Base-by-base conservation (phyloP, 2,113 vertebrate species). In the Platanista minor region DNA sequence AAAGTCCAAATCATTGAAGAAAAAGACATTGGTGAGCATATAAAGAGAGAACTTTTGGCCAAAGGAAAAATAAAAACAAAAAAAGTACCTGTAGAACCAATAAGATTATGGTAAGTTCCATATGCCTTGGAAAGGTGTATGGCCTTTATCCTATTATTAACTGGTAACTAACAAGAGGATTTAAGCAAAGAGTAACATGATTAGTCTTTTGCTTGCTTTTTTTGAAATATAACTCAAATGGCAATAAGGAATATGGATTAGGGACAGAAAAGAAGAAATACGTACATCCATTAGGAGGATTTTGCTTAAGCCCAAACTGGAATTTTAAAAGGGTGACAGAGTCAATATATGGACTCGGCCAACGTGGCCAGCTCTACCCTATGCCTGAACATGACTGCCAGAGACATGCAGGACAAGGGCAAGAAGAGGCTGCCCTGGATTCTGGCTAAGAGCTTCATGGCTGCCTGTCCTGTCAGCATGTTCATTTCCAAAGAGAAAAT, bases 341-440 rank as follows among this genome's bases (percentile, higher is more conserved):
- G 29, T 67, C 18, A 54, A 43, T 5, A 52, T 41, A 8, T 31
- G 17, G n/a, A 49, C 14, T 61, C 87, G n/a, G 21, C 64, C 18
- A 98, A 99, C 0, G 99, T 99, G 27, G 99, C 98, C 0, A 99
- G 99, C 54, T 57, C 54, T 5, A 99, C 99, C 0, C 95, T 99
- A 86, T 99, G 99, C 96, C 92, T 99, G 98, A 99, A 99, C 98
- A 99, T 99, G 99, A 99, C 99, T 0, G 99, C 99, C 57, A 97
- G 99, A 66, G 99, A 99, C 92, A 81, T 98, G 1, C 99, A 99
- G 97, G 98, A 99, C 0, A 98, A 99, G 33, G 99, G 99, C 96
- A 99, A 99, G 61, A 98, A 99, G 25, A 99, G 99, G 29, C 98
- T 99, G 2, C 99, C 99, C 41, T 99, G 99, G 99, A 99, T 99